Percentiles rank a stretch among this genome's conserved stretches.
phyloP scores from a whole-genome alignment of 2,113 vertebrate species.

The Xenotilapia leptura region DNA sequence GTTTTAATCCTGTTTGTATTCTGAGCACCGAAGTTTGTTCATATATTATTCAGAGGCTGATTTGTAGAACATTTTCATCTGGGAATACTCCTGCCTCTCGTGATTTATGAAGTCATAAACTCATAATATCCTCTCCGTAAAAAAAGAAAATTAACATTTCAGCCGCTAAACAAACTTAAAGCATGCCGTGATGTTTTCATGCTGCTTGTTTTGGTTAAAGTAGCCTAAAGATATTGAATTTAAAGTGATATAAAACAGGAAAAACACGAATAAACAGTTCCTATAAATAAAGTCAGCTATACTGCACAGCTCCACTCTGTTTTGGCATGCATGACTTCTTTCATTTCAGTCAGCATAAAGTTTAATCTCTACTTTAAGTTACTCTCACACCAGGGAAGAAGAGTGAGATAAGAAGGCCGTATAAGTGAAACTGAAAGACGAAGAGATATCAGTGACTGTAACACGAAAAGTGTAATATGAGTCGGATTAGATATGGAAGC shows the following conservation, averaged over 20 bases:
- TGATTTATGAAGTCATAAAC: not conserved
- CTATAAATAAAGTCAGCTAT: not conserved
- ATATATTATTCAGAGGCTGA: not conserved
- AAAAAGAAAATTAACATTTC: not conserved
- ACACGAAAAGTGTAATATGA: constrained; percentile 21
- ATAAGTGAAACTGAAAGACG: not conserved
- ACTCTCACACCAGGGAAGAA: not conserved
- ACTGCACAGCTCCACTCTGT: not conserved
- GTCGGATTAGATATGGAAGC: not conserved
- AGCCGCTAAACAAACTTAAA: not conserved
- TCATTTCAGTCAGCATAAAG: not conserved
- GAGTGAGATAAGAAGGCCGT: not conserved
- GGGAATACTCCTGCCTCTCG: not conserved
- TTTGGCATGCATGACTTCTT: not conserved
- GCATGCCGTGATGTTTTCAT: not conserved
- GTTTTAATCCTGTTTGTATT: not conserved
- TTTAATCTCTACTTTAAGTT: not conserved
- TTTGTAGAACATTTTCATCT: not conserved
- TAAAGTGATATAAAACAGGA: not conserved
- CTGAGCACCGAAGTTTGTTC: not conserved
- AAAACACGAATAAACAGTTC: not conserved
- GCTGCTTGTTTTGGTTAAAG: not conserved
- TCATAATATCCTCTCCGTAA: not conserved
- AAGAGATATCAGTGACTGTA: not conserved
- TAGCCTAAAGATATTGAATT: not conserved